Evolutionary conservation across 2,113 vertebrate species (phyloP).

Genomic region (Tauraco erythrolophus): DNA sequence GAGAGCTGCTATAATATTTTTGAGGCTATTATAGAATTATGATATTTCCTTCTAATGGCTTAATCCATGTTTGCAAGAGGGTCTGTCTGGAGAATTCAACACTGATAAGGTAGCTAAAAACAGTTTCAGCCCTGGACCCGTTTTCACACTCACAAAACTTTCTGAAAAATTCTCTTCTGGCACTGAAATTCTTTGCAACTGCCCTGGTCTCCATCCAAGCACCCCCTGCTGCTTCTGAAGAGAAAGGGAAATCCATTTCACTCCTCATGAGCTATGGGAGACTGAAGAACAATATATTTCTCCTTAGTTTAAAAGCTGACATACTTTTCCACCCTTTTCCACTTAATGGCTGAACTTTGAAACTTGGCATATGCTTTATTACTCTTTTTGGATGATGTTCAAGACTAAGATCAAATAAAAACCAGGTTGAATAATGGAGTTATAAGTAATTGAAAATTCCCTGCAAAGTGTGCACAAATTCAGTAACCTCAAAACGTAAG

Average conservation of each 20-base stretch:
- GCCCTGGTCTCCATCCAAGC: neutral
- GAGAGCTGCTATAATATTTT: neutral
- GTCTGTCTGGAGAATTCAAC: neutral
- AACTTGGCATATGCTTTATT: conserved; percentile 1
- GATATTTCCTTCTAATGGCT: neutral
- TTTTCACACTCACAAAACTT: neutral
- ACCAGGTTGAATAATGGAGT: conserved; percentile 1
- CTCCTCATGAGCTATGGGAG: neutral
- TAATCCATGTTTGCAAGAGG: neutral
- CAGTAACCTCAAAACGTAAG: neutral
- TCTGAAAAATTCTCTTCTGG: neutral
- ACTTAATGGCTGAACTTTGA: conserved; percentile 41
- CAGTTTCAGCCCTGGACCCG: neutral
- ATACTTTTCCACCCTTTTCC: conserved; percentile 14
- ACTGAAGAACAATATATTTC: conserved; percentile 21
- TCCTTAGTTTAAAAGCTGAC: neutral
- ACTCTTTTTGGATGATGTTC: neutral
- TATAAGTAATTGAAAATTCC: neutral
- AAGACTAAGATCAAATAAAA: conserved; percentile 45
- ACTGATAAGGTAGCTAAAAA: neutral
- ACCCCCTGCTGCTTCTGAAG: neutral
- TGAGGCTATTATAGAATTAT: neutral
- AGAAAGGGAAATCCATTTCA: conserved; percentile 28
- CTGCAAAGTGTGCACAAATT: rapidly evolving
- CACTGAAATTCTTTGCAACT: neutral